phyloP scores from a whole-genome alignment of 2,888 invertebrate species.

The Schrankia costaestrigalis region DNA sequence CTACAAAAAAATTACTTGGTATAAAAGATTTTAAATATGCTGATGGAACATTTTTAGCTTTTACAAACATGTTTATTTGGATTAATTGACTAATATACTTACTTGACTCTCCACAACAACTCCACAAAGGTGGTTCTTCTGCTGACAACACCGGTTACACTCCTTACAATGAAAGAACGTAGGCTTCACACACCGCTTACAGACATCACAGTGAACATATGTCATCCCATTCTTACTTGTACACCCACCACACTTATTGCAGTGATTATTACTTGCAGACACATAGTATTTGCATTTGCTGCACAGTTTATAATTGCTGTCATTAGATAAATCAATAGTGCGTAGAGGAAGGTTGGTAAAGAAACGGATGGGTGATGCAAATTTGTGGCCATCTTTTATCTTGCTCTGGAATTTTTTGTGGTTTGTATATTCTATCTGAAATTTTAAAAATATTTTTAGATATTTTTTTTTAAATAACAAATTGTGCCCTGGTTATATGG shows the following conservation, averaged over 20 bases:
- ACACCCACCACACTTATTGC: slow-evolving; percentile 63
- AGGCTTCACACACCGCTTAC: slow-evolving; percentile 91
- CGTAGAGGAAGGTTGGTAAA: slow-evolving; percentile 89
- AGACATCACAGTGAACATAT: slow-evolving; percentile 88
- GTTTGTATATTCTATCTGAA: slow-evolving; percentile 89
- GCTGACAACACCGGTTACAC: slow-evolving; percentile 84
- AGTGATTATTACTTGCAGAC: slow-evolving; percentile 57
- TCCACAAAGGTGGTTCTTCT: slow-evolving; percentile 62
- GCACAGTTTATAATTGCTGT: slow-evolving; percentile 88
- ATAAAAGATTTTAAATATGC: no score
- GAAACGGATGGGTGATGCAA: slow-evolving; percentile 92
- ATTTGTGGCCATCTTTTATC: slow-evolving; percentile 83
- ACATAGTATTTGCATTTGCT: slow-evolving; percentile 86
- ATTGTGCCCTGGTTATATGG: no score
- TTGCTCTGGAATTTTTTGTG: slow-evolving; percentile 85
- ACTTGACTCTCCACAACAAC: slow-evolving; percentile 64
- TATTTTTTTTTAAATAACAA: no score
- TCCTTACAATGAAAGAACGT: slow-evolving; percentile 88
- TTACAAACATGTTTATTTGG: no score
- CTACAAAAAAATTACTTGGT: no score
- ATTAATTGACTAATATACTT: slow-evolving; percentile 7
- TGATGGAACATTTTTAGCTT: no score
- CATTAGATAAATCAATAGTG: slow-evolving; percentile 67
- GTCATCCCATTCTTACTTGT: slow-evolving; percentile 83
- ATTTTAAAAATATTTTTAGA: no score